Evolutionary conservation across 2,888 invertebrate genomes (phyloP), one percentile per base, ranked within the genome.

Genomic region (Peribatodes rhomboidaria): DNA sequence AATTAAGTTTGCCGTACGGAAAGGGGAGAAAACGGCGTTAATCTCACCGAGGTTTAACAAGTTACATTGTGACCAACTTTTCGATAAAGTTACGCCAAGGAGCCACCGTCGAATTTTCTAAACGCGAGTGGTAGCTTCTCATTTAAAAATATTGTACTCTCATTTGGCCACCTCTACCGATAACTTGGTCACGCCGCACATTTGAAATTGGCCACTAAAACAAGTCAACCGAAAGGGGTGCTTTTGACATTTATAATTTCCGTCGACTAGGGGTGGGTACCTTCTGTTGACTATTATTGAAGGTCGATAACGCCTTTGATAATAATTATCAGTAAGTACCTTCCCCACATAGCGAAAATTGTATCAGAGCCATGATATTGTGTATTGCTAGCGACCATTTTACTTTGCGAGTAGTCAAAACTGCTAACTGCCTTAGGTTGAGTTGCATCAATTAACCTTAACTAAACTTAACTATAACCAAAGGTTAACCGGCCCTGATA

Each of bases 1-100:
- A 67, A 68, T 70, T 65, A 70, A 54, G 55, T 66, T 56, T 61
- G 42, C 56, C 59, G 63, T 69, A 64, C 61, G 69, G 50, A 41
- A 61, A 49, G 18, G 49, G 46, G 18, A 10, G 31, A 33, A 57
- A 39, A 16, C 31, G 42, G 8, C 20, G 39, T 54, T 42, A 59
- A 49, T 58, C 42, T 53, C 13, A 13, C 33, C 22, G 49, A 31
- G 47, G 49, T 56, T 49, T 27, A 50, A 49, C 41, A 39, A 33
- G 31, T 42, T 35, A 63, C 14, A 20, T 46, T 35, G 35, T 13
- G 16, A 37, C 50, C 20, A 50, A 50, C 35, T 18, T 35, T 18
- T 50, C 20, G 20, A 31, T 2, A 20, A 14, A 35, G 35, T 50
- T 8, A 13, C 2, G 18, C 20, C 4, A 6, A 6, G 33, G 50